Evolutionary conservation across 2,113 vertebrate species (phyloP).

Genomic region (Coturnix japonica): DNA sequence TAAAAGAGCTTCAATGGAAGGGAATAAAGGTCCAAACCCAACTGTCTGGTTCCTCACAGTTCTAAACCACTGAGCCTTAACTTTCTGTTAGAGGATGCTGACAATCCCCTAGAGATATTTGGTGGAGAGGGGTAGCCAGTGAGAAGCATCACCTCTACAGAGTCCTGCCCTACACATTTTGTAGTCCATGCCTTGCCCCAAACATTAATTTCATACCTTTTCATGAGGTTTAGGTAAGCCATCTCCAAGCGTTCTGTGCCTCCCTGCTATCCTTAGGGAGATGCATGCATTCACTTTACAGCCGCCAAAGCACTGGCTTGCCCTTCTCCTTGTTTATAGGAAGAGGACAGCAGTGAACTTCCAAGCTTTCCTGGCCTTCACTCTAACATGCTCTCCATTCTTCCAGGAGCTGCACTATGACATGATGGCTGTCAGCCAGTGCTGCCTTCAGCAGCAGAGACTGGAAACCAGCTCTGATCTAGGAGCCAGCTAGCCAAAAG

Average conservation of each 20-base stretch:
- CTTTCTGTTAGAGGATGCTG: not conserved
- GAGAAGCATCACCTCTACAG: not conserved
- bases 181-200: not conserved
- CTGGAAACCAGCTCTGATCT: not conserved
- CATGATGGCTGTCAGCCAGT: rapidly evolving
- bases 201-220: not conserved
- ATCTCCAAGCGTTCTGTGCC: not conserved
- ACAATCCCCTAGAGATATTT: not conserved
- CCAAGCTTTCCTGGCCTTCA: not conserved
- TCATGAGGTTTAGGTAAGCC: not conserved
- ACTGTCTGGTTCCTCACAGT: not conserved
- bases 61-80: not conserved
- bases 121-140: not conserved
- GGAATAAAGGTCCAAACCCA: not conserved
- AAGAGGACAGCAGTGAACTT: not conserved
- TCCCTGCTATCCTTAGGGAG: not conserved
- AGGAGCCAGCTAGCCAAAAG: not conserved
- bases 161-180: not conserved
- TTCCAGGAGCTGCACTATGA: not conserved
- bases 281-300: not conserved
- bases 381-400: not conserved
- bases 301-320: not conserved
- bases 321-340: not conserved
- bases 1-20: conserved; percentile 36
- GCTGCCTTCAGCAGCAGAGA: not conserved